Conservation (phyloP, 2,888 invertebrate species). For the Drosophila tanythrix region DNA sequence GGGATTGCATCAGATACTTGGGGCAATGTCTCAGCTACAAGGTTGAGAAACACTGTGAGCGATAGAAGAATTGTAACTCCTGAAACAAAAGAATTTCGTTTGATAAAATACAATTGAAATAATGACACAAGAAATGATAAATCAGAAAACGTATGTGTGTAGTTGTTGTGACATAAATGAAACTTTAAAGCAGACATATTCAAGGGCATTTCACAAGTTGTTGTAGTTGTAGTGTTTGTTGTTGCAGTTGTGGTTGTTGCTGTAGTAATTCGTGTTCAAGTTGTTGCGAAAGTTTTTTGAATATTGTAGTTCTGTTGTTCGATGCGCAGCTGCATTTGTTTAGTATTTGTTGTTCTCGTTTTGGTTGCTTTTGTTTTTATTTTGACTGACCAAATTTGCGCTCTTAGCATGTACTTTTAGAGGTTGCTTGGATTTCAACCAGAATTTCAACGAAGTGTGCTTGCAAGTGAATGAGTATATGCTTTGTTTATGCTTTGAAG, state of each 20-base stretch:
- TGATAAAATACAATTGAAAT: conserved; percentile 76
- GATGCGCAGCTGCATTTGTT: conserved; percentile 17
- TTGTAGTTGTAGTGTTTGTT: conserved; percentile 10
- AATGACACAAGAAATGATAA: conserved; percentile 67
- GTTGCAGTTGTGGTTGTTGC: conserved; percentile 28
- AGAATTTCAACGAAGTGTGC: conserved; percentile 68
- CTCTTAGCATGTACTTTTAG: conserved; percentile 52
- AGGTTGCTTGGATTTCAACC: conserved; percentile 42
- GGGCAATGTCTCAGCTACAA: conserved; percentile 99
- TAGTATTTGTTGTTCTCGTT: conserved; percentile 25
- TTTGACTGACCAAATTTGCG: conserved; percentile 34
- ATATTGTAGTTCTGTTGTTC: conserved; percentile 4
- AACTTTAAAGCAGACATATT: conserved; percentile 59
- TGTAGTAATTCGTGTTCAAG: conserved; percentile 36
- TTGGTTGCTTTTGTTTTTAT: conserved; percentile 26
- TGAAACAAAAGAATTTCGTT: conserved; percentile 88
- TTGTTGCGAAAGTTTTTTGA: conserved; percentile 22
- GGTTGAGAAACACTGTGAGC: conserved; percentile 99
- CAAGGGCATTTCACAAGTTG: conserved; percentile 48
- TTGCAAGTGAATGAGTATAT: conserved; percentile 72
- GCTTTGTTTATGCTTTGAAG: conserved; percentile 64
- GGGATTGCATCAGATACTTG: conserved; percentile 99
- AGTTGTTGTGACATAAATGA: conserved; percentile 58
- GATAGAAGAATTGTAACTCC: conserved; percentile 99
- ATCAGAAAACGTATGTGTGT: conserved; percentile 68